Evolutionary conservation across 2,888 invertebrate species (phyloP).

Genomic region (Cephus sareptanus): DNA sequence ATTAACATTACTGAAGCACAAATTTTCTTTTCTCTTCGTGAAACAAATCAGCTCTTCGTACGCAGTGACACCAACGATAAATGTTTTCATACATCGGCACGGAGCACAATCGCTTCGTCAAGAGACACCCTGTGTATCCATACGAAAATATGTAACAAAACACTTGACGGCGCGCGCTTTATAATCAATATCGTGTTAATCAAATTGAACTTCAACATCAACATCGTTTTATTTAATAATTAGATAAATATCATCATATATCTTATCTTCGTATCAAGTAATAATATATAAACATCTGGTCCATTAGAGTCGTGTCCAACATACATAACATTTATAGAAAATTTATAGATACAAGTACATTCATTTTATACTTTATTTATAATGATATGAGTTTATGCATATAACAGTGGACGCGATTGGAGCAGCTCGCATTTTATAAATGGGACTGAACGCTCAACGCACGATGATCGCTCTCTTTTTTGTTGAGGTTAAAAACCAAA

Average conservation of each 20-base stretch:
- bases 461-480: not conserved
- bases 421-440: constrained; percentile 36
- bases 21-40: constrained; percentile 1
- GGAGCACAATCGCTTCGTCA: constrained; percentile 28
- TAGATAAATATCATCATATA: constrained; percentile 59
- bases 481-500: not conserved
- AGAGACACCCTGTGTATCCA: constrained; percentile 25
- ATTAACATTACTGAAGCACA: not conserved
- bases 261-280: constrained; percentile 51
- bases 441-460: constrained; percentile 23
- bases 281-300: constrained; percentile 65
- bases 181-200: not conserved
- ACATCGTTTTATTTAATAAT: constrained; percentile 44
- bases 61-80: not conserved
- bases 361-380: constrained; percentile 41
- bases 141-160: constrained; percentile 7
- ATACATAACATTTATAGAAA: constrained; percentile 64
- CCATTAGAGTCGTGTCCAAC: constrained; percentile 62
- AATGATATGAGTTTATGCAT: constrained; percentile 53
- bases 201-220: constrained; percentile 42
- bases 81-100: not conserved
- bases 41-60: not conserved
- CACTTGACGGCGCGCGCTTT: not conserved
- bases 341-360: constrained; percentile 57
- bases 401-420: constrained; percentile 50